These are phyloP conservation scores for Neodon shergylaensis DNA, from an alignment of 2,113 vertebrate genomes.

Conservation along the genomic window DNA sequence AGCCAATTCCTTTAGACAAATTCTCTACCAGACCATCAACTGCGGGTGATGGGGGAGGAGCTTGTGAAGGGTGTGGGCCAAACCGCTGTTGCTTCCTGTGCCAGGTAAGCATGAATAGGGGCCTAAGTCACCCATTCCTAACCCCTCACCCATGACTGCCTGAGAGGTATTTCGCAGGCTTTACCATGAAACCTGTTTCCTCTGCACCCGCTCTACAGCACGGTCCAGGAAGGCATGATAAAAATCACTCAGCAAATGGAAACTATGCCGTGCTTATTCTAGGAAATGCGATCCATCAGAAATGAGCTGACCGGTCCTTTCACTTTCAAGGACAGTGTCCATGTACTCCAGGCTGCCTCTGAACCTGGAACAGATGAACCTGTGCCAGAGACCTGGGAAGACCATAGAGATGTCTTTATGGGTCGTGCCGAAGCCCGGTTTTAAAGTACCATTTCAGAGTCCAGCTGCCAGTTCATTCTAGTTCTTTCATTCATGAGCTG, in stretches of 20 bases:
- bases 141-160: slow-evolving; percentile 83
- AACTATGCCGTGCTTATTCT: slow-evolving; percentile 80
- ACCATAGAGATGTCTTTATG: neutral
- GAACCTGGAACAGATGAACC: slow-evolving; percentile 33
- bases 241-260: slow-evolving; percentile 76
- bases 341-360: slow-evolving; percentile 43
- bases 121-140: slow-evolving; percentile 70
- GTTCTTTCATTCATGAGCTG: neutral
- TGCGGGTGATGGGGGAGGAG: neutral
- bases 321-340: slow-evolving; percentile 66
- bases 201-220: slow-evolving; percentile 61
- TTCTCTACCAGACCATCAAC: slow-evolving; percentile 80
- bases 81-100: slow-evolving; percentile 55
- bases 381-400: neutral
- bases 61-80: slow-evolving; percentile 59
- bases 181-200: slow-evolving; percentile 77
- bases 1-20: slow-evolving; percentile 74
- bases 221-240: slow-evolving; percentile 79
- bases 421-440: neutral
- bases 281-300: slow-evolving; percentile 81
- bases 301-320: slow-evolving; percentile 68
- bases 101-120: slow-evolving; percentile 63
- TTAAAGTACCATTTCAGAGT: neutral
- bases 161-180: slow-evolving; percentile 79
- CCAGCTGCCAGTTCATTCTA: neutral